Evolutionary conservation across 2,888 invertebrate genomes (phyloP).

Genomic region (Platycheirus albimanus): DNA sequence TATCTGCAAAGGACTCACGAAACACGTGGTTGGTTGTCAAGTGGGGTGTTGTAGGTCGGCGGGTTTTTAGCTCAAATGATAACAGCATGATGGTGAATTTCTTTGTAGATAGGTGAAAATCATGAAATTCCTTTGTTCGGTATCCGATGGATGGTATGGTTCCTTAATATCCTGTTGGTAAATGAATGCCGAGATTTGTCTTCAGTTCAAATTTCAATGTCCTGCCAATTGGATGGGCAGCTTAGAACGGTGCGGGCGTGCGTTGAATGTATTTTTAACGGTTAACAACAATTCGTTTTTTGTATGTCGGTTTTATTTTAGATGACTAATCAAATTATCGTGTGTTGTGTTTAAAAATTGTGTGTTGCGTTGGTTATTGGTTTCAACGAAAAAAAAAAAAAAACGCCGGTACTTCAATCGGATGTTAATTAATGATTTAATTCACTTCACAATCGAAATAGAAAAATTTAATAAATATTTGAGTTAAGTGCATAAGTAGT

Average conservation of each 20-base stretch:
- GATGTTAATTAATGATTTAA: slow-evolving; percentile 10
- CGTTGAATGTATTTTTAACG: neutral
- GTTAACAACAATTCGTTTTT: slow-evolving; percentile 1
- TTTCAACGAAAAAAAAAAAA: neutral
- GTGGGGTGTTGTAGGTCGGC: neutral
- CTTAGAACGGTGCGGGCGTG: slow-evolving; percentile 25
- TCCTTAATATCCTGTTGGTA: slow-evolving; percentile 34
- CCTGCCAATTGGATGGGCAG: slow-evolving; percentile 57
- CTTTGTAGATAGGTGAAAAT: slow-evolving; percentile 42
- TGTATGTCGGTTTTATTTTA: neutral
- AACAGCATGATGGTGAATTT: slow-evolving; percentile 56
- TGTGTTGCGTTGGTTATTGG: slow-evolving; percentile 5
- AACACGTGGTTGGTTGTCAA: slow-evolving; percentile 28
- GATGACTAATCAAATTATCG: slow-evolving; percentile 16
- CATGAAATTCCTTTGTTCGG: slow-evolving; percentile 39
- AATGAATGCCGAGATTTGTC: slow-evolving; percentile 49
- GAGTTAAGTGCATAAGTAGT: slow-evolving; percentile 1
- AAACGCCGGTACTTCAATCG: neutral
- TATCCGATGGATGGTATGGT: slow-evolving; percentile 15
- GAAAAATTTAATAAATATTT: slow-evolving; percentile 12
- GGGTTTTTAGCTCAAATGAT: slow-evolving; percentile 45
- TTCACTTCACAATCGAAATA: neutral
- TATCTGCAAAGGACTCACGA: neutral
- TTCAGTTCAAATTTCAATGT: slow-evolving; percentile 69
- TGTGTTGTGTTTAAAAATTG: neutral